phyloP scores from a whole-genome alignment of 2,113 vertebrate genomes.

The Catharus minimus region DNA sequence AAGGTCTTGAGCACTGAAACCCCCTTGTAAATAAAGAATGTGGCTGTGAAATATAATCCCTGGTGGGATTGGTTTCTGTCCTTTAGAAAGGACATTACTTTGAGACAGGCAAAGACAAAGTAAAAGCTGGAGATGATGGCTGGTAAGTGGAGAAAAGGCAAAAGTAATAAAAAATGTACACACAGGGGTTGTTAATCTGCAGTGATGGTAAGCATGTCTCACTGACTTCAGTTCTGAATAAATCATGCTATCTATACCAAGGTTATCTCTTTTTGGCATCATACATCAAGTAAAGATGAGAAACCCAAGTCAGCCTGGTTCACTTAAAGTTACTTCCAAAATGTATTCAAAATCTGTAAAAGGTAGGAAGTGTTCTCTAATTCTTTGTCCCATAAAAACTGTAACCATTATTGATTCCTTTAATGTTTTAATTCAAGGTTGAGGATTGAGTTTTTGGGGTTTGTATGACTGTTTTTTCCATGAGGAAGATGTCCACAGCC shows the following conservation, averaged over 20 bases:
- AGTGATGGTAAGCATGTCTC: background rate
- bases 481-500: background rate
- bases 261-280: slow-evolving; percentile 55
- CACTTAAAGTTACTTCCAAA: background rate
- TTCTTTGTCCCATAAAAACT: background rate
- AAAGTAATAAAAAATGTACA: slow-evolving; percentile 50
- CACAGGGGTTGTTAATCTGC: slow-evolving; percentile 5
- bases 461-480: background rate
- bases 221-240: slow-evolving; percentile 41
- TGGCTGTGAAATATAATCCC: slow-evolving; percentile 48
- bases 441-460: background rate
- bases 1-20: slow-evolving; percentile 8
- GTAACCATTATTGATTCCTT: background rate
- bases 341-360: background rate
- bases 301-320: slow-evolving; percentile 1
- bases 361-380: background rate
- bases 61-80: slow-evolving; percentile 12
- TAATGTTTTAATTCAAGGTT: background rate
- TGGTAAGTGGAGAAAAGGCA: background rate
- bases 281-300: slow-evolving; percentile 40
- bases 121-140: slow-evolving; percentile 24
- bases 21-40: slow-evolving; percentile 49
- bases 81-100: slow-evolving; percentile 12
- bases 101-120: background rate
- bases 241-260: slow-evolving; percentile 46